Evolutionary conservation across 1,140 invertebrate species (phyloP).

Genomic region (Medauroidea extradentata): DNA sequence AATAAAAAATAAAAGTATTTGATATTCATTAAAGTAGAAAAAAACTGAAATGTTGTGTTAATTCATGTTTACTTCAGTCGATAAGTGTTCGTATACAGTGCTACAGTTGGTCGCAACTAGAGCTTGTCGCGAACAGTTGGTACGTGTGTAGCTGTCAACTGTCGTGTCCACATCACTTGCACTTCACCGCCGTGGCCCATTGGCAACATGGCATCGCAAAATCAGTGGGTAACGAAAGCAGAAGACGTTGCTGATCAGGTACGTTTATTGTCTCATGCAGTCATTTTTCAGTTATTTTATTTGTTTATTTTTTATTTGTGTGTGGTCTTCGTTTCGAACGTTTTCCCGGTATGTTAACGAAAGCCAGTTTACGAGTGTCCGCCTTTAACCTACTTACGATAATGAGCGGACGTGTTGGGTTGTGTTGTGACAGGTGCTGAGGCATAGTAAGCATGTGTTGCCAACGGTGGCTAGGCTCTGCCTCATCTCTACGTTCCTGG

Average conservation of each 20-base stretch:
- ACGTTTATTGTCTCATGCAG: constrained; percentile 18
- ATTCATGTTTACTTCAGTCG: no score
- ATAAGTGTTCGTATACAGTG: no score
- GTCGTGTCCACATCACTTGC: no score
- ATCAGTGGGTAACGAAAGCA: constrained; percentile 83
- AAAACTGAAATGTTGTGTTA: no score
- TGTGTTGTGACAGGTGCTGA: constrained; percentile 70
- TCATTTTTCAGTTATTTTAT: background rate
- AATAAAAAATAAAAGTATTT: no score
- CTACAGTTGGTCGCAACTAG: no score
- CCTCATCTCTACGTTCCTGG: constrained; percentile 98
- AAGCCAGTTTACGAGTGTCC: no score
- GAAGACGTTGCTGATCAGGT: constrained; percentile 96
- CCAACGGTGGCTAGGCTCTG: constrained; percentile 94
- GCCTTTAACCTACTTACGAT: no score
- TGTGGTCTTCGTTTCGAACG: background rate
- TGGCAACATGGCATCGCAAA: constrained; percentile 72
- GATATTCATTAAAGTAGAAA: no score
- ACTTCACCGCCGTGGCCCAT: background rate
- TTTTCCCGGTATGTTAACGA: constrained; percentile 14
- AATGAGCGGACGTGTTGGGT: no score
- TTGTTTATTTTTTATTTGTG: background rate
- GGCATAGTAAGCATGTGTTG: constrained; percentile 88
- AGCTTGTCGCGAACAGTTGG: no score
- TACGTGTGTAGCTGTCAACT: no score